Evolutionary conservation across 2,888 invertebrate species (phyloP).

Genomic region (Agrotis puta): DNA sequence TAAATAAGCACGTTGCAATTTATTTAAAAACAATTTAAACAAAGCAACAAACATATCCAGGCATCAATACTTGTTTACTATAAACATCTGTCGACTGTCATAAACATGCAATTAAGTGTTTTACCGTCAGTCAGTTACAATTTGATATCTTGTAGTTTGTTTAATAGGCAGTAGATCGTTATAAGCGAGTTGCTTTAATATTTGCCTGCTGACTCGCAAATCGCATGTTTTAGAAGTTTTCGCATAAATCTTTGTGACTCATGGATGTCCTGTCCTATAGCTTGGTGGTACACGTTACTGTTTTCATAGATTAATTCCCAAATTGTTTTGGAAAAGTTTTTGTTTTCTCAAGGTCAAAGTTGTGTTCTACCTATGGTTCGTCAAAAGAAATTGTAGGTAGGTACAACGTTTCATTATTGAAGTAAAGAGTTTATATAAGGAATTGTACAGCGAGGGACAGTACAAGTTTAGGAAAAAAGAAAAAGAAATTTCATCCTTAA

Average conservation of each 20-base stretch:
- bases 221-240: conserved; percentile 35
- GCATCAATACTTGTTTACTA: conserved; percentile 24
- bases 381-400: too few relatives aligned
- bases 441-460: too few relatives aligned
- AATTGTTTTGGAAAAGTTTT: neutral
- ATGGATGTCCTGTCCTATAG: neutral
- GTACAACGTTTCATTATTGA: too few relatives aligned
- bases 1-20: neutral
- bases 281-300: neutral
- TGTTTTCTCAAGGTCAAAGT: neutral
- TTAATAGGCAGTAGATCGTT: conserved; percentile 20
- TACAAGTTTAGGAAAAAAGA: too few relatives aligned
- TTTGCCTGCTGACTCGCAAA: conserved; percentile 25
- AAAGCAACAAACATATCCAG: conserved; percentile 19
- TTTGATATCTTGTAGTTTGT: conserved; percentile 31
- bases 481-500: too few relatives aligned
- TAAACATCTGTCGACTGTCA: conserved; percentile 39
- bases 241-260: conserved; percentile 23
- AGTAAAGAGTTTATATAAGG: too few relatives aligned
- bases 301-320: neutral
- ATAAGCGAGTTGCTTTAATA: conserved; percentile 45
- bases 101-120: conserved; percentile 31
- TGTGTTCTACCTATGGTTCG: too few relatives aligned
- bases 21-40: neutral
- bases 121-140: conserved; percentile 40